These are phyloP conservation scores for Notarius quadriscutis DNA, from an alignment of 2,113 vertebrate genomes.

Conservation along the genomic window DNA sequence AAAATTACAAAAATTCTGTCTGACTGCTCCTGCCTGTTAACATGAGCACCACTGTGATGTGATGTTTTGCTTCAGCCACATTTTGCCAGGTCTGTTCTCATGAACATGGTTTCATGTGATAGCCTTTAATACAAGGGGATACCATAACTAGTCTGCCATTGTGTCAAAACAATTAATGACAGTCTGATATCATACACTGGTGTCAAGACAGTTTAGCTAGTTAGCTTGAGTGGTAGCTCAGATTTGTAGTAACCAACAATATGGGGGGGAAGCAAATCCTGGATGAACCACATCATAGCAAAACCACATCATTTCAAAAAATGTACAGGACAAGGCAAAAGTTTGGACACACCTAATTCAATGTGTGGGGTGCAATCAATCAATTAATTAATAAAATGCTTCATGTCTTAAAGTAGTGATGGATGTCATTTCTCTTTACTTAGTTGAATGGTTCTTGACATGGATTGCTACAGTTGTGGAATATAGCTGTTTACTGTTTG, in stretches of 20 bases:
- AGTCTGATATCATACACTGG: neutral
- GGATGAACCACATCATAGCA: neutral
- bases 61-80: neutral
- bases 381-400: too few relatives aligned
- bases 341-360: too few relatives aligned
- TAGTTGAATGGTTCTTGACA: too few relatives aligned
- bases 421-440: too few relatives aligned
- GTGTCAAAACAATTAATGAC: neutral
- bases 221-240: neutral
- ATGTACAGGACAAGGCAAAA: too few relatives aligned
- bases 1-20: neutral
- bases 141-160: neutral
- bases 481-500: too few relatives aligned
- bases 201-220: neutral
- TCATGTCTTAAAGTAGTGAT: too few relatives aligned
- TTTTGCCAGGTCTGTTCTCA: neutral
- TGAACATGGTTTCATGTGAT: neutral
- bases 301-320: too few relatives aligned
- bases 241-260: neutral
- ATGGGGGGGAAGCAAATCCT: neutral
- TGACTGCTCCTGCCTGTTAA: neutral
- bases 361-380: too few relatives aligned
- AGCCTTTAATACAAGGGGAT: neutral
- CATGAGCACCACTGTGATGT: neutral
- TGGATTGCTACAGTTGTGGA: too few relatives aligned